phyloP scores from a whole-genome alignment of 2,113 vertebrate genomes.

The Bos indicus region DNA sequence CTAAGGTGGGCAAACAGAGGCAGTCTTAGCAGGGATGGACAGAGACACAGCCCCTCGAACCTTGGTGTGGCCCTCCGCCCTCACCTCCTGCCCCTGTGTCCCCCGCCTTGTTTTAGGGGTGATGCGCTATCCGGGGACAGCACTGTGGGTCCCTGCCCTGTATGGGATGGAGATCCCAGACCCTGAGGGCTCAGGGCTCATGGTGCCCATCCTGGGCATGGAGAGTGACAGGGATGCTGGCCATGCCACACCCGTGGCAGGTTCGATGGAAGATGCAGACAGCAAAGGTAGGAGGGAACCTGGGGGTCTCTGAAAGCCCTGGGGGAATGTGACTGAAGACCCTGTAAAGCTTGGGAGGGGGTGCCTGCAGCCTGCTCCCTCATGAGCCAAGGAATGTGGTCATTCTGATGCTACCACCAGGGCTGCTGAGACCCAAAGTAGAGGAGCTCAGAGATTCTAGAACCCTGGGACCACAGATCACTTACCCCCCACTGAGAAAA shows the following conservation, averaged over 20 bases:
- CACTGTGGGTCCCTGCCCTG: slow-evolving; percentile 82
- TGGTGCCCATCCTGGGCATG: slow-evolving; percentile 88
- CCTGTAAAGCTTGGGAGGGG: not conserved
- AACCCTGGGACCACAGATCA: not conserved
- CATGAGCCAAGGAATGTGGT: not conserved
- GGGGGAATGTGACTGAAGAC: not conserved
- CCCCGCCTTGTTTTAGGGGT: slow-evolving; percentile 77
- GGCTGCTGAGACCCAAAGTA: not conserved
- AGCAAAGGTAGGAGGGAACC: slow-evolving; percentile 83
- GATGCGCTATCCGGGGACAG: slow-evolving; percentile 81
- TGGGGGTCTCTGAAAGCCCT: not conserved
- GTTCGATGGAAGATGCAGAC: slow-evolving; percentile 89
- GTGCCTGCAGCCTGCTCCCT: no score
- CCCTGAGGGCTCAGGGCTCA: slow-evolving; percentile 85
- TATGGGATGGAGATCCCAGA: slow-evolving; percentile 91
- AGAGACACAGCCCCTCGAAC: not conserved
- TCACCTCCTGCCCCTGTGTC: not conserved
- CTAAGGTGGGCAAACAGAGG: not conserved
- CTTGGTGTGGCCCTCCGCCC: not conserved
- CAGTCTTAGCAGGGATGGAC: not conserved
- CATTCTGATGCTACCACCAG: not conserved
- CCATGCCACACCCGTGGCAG: slow-evolving; percentile 80
- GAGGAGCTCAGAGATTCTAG: not conserved
- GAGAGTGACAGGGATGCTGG: slow-evolving; percentile 80
- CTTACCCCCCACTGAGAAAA: not conserved